Evolutionary conservation across 1,140 invertebrate genomes (phyloP).

Genomic region (Drosophila pseudoobscura): DNA sequence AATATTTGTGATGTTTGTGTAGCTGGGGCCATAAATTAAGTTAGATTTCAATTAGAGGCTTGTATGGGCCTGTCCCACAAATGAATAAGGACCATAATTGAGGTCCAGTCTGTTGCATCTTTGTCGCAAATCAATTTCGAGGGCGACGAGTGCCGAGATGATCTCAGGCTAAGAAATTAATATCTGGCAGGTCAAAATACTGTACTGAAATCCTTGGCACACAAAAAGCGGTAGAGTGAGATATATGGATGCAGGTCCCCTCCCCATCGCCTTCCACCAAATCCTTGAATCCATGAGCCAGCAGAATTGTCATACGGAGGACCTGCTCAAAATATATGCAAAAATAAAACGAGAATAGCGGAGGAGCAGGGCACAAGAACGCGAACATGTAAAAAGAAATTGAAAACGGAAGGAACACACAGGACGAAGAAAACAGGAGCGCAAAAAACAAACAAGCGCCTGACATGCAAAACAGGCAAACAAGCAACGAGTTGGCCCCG

Average conservation of each 20-base stretch:
- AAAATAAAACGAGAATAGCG: slow-evolving; percentile 44
- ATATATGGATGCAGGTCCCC: slow-evolving; percentile 28
- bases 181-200: slow-evolving; percentile 40
- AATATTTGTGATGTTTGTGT: slow-evolving; percentile 43
- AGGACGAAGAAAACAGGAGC: slow-evolving; percentile 47
- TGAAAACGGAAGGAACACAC: slow-evolving; percentile 75
- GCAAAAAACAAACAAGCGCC: slow-evolving; percentile 77
- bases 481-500: slow-evolving; percentile 33
- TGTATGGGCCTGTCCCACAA: slow-evolving; percentile 13
- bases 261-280: neutral
- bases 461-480: slow-evolving; percentile 76
- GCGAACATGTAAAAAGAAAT: slow-evolving; percentile 64
- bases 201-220: slow-evolving; percentile 45
- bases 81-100: slow-evolving; percentile 44
- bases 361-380: neutral
- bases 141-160: slow-evolving; percentile 8
- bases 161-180: slow-evolving; percentile 48
- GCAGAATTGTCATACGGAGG: slow-evolving; percentile 63
- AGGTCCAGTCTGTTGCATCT: slow-evolving; percentile 4
- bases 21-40: slow-evolving; percentile 62
- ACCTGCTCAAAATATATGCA: slow-evolving; percentile 61
- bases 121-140: slow-evolving; percentile 10
- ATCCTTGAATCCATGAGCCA: slow-evolving; percentile 28
- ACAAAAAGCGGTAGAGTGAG: slow-evolving; percentile 32
- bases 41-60: slow-evolving; percentile 69